Evolutionary conservation across 2,113 vertebrate species (phyloP).

Genomic region (Poecile atricapillus): DNA sequence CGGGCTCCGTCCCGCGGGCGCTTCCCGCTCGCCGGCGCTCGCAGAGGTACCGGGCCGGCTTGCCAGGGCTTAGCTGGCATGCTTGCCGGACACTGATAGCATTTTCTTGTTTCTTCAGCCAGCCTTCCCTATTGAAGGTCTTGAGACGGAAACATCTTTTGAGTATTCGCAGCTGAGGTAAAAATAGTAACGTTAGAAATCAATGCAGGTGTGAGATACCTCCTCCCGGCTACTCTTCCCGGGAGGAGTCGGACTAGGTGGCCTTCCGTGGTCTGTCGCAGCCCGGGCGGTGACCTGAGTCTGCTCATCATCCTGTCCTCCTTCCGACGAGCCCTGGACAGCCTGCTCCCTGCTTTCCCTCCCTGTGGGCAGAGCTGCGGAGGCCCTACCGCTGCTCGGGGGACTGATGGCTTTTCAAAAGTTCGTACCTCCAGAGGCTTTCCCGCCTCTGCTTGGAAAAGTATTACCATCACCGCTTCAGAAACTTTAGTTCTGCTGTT

Average conservation of each 20-base stretch:
- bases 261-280: too few relatives aligned
- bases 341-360: background rate
- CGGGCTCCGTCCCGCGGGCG: background rate
- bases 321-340: background rate
- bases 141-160: background rate
- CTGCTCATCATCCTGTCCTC: rapidly evolving
- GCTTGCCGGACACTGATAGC: rapidly evolving
- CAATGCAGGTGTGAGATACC: too few relatives aligned
- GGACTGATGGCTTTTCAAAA: background rate
- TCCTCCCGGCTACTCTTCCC: background rate
- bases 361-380: rapidly evolving
- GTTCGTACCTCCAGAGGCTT: background rate
- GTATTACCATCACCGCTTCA: too few relatives aligned
- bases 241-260: rapidly evolving
- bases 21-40: background rate
- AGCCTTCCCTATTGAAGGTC: background rate
- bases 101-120: background rate
- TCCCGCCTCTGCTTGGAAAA: background rate
- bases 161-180: rapidly evolving
- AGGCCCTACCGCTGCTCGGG: too few relatives aligned
- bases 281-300: background rate
- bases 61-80: rapidly evolving
- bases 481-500: background rate
- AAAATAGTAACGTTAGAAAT: background rate
- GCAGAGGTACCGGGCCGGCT: background rate